Evolutionary conservation across 53 echinoderm and acorn worm species (phyloP), one percentile per base, ranked within the genome.

Genomic region (Mesocentrotus franciscanus): DNA sequence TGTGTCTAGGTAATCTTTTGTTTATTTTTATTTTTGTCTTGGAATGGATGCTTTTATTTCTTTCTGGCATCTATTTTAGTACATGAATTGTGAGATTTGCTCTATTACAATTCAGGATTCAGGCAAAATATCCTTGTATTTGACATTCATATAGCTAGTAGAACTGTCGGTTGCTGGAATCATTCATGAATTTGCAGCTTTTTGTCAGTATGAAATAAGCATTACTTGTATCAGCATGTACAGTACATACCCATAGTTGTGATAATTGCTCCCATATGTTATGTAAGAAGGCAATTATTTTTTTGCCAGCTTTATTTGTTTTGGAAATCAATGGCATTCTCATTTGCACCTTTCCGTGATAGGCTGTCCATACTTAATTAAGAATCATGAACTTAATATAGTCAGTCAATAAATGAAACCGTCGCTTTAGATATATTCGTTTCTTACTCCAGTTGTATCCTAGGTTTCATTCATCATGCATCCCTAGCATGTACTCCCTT

Each of bases 241-340:
- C 9, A 76, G 10, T 75, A 10, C 39, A 13, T 42, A 81, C 17
- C 16, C 64, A 64, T 14, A 75, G 27, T 75, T 75, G 58, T 8
- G 26, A 58, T 87, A n/a, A 87, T 58, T 9, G 34, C 87, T 57
- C 87, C 85, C 87, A 87, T 87, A 87, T 87, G 87, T 87, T 87
- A 56, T 87, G 56, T 87, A 57, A 87, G 87, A 57, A 87, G 58
- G 87, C 87, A 87, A 87, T 81, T 87, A 87, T 35, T 12, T 87
- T 39, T 24, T 87, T 58, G 58, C n/a, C 26, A 29, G 8, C 87
- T 59, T 56, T 87, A 87, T 87, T 87, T 87, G 87, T 87, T 87
- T 87, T 87, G 26, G 56, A 56, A 87, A 87, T 87, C 87, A 87
- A 87, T 87, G 87, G 56, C 57, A n/a, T 58, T 87, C 87, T 87